Percentiles rank a stretch among this genome's conserved stretches.
phyloP scores from a whole-genome alignment of 2,113 vertebrate genomes.

The Todiramphus saurophagus region DNA sequence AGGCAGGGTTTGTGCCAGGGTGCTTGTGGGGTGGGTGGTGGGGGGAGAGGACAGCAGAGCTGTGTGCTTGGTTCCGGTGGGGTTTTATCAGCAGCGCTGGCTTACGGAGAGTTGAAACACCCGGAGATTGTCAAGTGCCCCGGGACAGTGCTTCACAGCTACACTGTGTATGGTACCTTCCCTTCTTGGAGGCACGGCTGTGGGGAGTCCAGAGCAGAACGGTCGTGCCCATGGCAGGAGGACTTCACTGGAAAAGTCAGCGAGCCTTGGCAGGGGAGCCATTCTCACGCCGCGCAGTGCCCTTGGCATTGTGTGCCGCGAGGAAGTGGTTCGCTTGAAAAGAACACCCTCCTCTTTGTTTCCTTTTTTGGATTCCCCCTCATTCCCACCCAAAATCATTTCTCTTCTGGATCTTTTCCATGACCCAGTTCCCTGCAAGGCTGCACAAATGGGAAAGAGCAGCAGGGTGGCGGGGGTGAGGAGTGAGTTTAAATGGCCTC shows the following conservation, averaged over 20 bases:
- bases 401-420: conserved; percentile 45
- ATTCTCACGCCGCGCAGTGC: conserved; percentile 57
- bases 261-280: not conserved
- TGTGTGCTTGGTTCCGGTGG: not conserved
- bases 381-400: conserved; percentile 31
- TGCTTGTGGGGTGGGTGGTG: not conserved
- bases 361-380: not conserved
- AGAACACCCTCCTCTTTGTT: conserved; percentile 7
- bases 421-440: conserved; percentile 48
- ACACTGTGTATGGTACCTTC: not conserved
- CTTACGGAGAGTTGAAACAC: not conserved
- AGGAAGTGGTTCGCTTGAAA: conserved; percentile 47
- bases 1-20: not conserved
- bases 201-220: not conserved
- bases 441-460: not conserved
- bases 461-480: not conserved
- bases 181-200: not conserved
- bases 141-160: not conserved
- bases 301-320: conserved; percentile 27
- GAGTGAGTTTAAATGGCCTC: not conserved
- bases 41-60: not conserved
- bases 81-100: not conserved
- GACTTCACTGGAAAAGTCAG: conserved; percentile 6
- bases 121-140: not conserved
- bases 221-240: not conserved